These are phyloP conservation scores for Drosophila simulans DNA, from an alignment of 1,140 invertebrate genomes.

Conservation along the genomic window DNA sequence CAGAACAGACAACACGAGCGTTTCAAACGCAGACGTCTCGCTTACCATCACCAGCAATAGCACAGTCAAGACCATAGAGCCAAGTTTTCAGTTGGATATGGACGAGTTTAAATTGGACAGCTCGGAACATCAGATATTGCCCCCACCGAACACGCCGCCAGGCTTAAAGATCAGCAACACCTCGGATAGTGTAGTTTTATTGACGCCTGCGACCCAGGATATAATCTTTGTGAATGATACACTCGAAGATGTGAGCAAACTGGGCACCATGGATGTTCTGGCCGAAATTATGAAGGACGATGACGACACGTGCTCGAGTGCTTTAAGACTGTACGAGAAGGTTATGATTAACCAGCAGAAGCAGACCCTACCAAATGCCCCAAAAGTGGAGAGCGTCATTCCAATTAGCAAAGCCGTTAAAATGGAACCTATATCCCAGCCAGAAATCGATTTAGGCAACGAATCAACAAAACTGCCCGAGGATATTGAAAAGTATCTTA, in stretches of 20 bases:
- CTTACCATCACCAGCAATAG: constrained; percentile 7
- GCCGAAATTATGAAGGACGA: constrained; percentile 62
- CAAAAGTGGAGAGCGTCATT: background rate
- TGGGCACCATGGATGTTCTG: constrained; percentile 69
- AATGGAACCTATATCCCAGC: constrained; percentile 47
- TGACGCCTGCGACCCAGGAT: constrained; percentile 69
- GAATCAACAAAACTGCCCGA: constrained; percentile 61
- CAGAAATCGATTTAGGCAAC: constrained; percentile 40
- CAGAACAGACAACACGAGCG: constrained; percentile 56
- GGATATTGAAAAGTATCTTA: constrained; percentile 59
- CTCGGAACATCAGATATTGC: constrained; percentile 10
- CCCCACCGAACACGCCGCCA: constrained; percentile 28
- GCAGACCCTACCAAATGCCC: constrained; percentile 3
- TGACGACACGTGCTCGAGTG: constrained; percentile 47
- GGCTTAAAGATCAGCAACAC: constrained; percentile 15
- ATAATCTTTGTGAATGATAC: constrained; percentile 76
- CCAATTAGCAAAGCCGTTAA: constrained; percentile 24
- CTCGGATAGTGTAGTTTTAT: constrained; percentile 59
- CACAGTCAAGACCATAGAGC: constrained; percentile 19
- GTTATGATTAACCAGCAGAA: constrained; percentile 51
- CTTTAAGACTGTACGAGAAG: constrained; percentile 40
- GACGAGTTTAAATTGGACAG: constrained; percentile 24
- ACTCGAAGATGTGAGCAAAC: constrained; percentile 23
- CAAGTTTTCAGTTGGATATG: constrained; percentile 43
- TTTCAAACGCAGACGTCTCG: constrained; percentile 14